Evolutionary conservation across 2,888 invertebrate genomes (phyloP).

Genomic region (Caenorhabditis drosophilae): DNA sequence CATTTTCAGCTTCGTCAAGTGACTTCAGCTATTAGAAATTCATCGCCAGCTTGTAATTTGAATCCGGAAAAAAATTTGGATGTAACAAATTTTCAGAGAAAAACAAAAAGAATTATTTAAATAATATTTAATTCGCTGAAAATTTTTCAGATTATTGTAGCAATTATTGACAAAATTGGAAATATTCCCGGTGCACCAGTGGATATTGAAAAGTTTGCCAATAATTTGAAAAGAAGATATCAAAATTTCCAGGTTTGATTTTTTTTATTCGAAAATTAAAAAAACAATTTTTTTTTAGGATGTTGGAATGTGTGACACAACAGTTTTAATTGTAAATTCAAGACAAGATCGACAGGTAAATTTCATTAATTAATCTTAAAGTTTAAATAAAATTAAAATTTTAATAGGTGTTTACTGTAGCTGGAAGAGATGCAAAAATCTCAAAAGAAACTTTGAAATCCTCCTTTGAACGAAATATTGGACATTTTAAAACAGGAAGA

Average conservation of each 20-base stretch:
- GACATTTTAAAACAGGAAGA: constrained; percentile 47
- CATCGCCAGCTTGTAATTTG: constrained; percentile 60
- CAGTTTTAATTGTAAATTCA: constrained; percentile 67
- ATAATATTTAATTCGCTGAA: not conserved
- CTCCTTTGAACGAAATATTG: constrained; percentile 66
- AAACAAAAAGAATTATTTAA: not conserved
- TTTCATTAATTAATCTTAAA: constrained; percentile 3
- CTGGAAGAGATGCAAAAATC: constrained; percentile 64
- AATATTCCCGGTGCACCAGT: constrained; percentile 54
- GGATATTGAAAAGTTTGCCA: constrained; percentile 67
- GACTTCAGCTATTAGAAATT: constrained; percentile 62
- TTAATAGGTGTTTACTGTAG: constrained; percentile 66
- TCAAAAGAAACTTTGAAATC: constrained; percentile 63
- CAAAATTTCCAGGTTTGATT: constrained; percentile 67
- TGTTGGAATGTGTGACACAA: constrained; percentile 62
- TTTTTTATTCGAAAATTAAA: no score
- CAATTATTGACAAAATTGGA: constrained; percentile 64
- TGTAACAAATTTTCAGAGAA: constrained; percentile 8
- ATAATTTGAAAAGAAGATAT: constrained; percentile 59
- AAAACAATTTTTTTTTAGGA: no score
- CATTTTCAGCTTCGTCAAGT: constrained; percentile 62
- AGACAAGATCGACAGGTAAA: constrained; percentile 61
- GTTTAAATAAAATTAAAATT: no score
- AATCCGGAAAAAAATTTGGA: constrained; percentile 60
- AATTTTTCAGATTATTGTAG: constrained; percentile 56